Evolutionary conservation across 1,140 invertebrate genomes (phyloP).

Genomic region (Periplaneta americana): DNA sequence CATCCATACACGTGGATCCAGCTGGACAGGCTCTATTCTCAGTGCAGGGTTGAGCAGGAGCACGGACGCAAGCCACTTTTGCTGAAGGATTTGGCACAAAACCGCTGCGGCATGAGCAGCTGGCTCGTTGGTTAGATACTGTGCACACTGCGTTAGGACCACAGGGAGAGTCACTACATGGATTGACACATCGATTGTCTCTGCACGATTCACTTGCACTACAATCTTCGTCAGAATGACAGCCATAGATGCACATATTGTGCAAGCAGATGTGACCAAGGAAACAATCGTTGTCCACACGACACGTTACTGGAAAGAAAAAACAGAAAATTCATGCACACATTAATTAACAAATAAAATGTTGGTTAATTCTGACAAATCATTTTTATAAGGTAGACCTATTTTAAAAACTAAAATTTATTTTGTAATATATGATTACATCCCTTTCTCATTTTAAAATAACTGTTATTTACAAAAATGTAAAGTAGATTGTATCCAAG

Average conservation of each 20-base stretch:
- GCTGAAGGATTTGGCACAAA: conserved; percentile 80
- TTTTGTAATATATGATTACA: too few relatives aligned
- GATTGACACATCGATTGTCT: conserved; percentile 72
- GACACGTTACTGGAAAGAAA: conserved; percentile 67
- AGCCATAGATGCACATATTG: conserved; percentile 81
- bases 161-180: conserved; percentile 70
- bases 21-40: conserved; percentile 65
- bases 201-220: conserved; percentile 72
- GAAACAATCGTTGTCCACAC: conserved; percentile 87
- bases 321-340: too few relatives aligned
- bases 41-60: conserved; percentile 61
- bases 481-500: too few relatives aligned
- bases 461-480: too few relatives aligned
- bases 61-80: conserved; percentile 73
- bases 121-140: conserved; percentile 73
- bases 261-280: conserved; percentile 81
- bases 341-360: too few relatives aligned
- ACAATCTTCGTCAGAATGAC: conserved; percentile 81
- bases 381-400: too few relatives aligned
- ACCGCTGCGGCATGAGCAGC: conserved; percentile 68
- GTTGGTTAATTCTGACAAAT: too few relatives aligned
- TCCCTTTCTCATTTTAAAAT: too few relatives aligned
- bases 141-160: conserved; percentile 78
- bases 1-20: conserved; percentile 64
- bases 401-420: too few relatives aligned